A percentile compares a stretch with the other conserved stretches of the same genome.
phyloP scores from a whole-genome alignment of 2,113 vertebrate genomes.

The Nycticryphes semicollaris region DNA sequence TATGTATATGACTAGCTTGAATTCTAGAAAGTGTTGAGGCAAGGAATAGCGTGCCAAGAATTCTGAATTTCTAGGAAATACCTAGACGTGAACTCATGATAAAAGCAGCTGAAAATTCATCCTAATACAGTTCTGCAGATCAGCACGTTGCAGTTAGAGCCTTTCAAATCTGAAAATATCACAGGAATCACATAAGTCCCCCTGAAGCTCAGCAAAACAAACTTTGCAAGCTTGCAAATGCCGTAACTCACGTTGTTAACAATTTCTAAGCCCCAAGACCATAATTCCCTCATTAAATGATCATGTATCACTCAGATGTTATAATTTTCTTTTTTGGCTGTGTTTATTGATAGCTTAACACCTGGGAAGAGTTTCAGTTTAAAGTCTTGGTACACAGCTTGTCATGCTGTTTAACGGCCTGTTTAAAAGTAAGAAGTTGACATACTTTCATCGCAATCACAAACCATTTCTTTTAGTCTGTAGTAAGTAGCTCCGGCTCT shows the following conservation, averaged over 20 bases:
- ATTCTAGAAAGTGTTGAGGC: background rate
- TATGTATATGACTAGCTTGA: background rate
- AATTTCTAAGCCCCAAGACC: background rate
- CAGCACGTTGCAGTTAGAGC: background rate
- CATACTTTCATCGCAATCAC: background rate
- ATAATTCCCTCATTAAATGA: background rate
- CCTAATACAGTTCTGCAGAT: background rate
- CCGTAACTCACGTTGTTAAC: background rate
- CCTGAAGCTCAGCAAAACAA: background rate
- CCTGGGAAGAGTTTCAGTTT: background rate
- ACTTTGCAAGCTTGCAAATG: background rate
- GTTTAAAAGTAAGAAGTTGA: background rate
- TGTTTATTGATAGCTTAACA: background rate
- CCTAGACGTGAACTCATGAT: background rate
- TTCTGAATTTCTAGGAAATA: slow-evolving; percentile 21
- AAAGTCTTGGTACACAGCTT: background rate
- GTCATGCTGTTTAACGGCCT: background rate
- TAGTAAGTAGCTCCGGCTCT: background rate
- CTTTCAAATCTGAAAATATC: background rate
- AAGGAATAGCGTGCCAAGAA: background rate
- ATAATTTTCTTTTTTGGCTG: background rate
- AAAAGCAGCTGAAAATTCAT: background rate
- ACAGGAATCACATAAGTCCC: background rate
- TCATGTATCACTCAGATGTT: background rate
- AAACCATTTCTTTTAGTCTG: background rate